Evolutionary conservation across 1,140 invertebrate species (phyloP).

Genomic region (Argopecten irradians): DNA sequence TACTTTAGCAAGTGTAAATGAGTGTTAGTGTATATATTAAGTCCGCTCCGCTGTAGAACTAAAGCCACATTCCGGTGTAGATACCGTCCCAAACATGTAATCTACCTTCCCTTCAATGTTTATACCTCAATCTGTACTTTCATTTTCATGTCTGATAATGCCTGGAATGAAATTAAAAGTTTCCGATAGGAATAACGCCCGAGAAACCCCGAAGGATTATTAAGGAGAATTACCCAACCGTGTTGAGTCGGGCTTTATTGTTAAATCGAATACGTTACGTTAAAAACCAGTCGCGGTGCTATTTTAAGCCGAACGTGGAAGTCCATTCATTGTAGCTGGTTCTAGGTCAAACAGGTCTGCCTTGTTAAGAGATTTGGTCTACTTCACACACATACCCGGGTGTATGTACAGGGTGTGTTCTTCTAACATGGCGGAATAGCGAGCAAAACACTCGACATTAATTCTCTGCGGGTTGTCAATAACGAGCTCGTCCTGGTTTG

Average conservation of each 20-base stretch:
- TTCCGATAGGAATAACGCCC: not conserved
- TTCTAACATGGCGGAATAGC: not conserved
- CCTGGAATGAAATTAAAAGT: not conserved
- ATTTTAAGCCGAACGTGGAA: conserved; percentile 15
- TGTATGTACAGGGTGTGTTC: conserved; percentile 7
- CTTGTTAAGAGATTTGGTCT: not conserved
- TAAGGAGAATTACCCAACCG: not conserved
- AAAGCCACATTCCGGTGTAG: not conserved
- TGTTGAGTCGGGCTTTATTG: not conserved
- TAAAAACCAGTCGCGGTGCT: not conserved
- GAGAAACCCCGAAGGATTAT: not conserved
- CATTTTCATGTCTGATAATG: not conserved
- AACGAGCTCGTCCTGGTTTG: not conserved
- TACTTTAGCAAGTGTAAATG: too few relatives aligned
- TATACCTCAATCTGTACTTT: not conserved
- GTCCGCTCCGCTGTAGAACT: not conserved
- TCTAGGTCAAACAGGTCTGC: conserved; percentile 7
- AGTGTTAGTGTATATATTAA: not conserved
- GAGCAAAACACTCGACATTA: not conserved
- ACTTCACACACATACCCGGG: conserved; percentile 2
- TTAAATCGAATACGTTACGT: not conserved
- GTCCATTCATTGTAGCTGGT: not conserved
- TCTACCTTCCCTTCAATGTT: not conserved
- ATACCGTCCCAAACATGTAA: not conserved
- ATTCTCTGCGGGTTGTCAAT: too few relatives aligned